These are phyloP conservation scores for Danio choprae DNA, from an alignment of 2,797 vertebrate genomes.

Conservation along the genomic window DNA sequence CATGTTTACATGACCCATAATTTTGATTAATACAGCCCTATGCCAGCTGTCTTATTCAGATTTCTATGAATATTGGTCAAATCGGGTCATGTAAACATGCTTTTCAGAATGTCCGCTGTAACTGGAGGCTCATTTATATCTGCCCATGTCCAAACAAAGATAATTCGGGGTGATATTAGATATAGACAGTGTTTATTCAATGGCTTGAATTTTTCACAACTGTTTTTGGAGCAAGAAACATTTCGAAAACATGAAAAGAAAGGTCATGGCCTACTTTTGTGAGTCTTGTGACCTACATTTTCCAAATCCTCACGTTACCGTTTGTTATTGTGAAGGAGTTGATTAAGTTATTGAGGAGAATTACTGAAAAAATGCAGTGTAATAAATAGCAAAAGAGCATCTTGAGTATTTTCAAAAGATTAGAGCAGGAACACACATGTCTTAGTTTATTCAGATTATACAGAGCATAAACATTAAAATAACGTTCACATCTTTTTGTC, in stretches of 20 bases:
- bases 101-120: background rate
- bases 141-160: slow-evolving; percentile 17
- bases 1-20: background rate
- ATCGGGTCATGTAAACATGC: background rate
- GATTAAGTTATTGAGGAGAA: slow-evolving; percentile 24
- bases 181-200: slow-evolving; percentile 4
- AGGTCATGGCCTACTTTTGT: background rate
- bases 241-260: background rate
- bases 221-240: slow-evolving; percentile 5
- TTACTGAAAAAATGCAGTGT: slow-evolving; percentile 7
- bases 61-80: slow-evolving; percentile 8
- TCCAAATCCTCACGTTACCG: background rate
- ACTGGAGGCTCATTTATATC: background rate
- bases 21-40: background rate
- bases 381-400: background rate
- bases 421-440: background rate
- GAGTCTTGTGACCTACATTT: slow-evolving; percentile 4
- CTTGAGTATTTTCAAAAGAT: slow-evolving; percentile 7
- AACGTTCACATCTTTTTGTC: background rate
- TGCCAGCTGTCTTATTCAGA: background rate
- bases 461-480: slow-evolving; percentile 9
- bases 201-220: slow-evolving; percentile 15
- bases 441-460: background rate
- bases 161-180: background rate
- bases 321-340: slow-evolving; percentile 14